phyloP scores from a whole-genome alignment of 2,113 vertebrate species.

The Nycticebus coucang region DNA sequence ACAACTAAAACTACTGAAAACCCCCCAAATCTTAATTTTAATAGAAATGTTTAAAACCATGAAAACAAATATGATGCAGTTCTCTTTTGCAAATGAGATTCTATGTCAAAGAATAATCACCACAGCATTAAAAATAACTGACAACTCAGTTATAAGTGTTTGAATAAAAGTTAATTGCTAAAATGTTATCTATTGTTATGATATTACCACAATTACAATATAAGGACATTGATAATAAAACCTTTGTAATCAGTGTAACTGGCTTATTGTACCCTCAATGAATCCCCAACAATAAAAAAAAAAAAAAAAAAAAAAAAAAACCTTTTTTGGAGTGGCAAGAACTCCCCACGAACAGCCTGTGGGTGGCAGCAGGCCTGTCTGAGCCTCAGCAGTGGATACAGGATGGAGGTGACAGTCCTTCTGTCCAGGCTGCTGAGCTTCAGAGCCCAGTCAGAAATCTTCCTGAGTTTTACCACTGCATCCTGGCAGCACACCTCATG shows the following conservation, averaged over 20 bases:
- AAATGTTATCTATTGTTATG: background rate
- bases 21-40: background rate
- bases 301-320: too few relatives aligned
- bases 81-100: background rate
- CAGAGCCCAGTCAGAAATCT: slow-evolving; percentile 97
- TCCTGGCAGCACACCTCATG: slow-evolving; percentile 99
- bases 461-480: slow-evolving; percentile 94
- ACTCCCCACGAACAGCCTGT: slow-evolving; percentile 98
- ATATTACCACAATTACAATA: background rate
- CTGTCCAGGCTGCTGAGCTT: slow-evolving; percentile 96
- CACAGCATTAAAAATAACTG: background rate
- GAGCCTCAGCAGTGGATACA: slow-evolving; percentile 94
- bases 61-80: slow-evolving; percentile 21
- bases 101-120: background rate
- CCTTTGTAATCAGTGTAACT: too few relatives aligned
- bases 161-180: background rate
- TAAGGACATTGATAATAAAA: slow-evolving; percentile 65
- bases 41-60: slow-evolving; percentile 51
- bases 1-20: background rate
- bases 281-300: too few relatives aligned
- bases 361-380: slow-evolving; percentile 99
- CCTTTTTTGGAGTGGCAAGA: slow-evolving; percentile 99
- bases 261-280: too few relatives aligned
- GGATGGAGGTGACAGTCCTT: slow-evolving; percentile 94
- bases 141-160: background rate